These are phyloP conservation scores for Nomada fucata DNA, from an alignment of 2,888 invertebrate genomes.

Conservation along the genomic window DNA sequence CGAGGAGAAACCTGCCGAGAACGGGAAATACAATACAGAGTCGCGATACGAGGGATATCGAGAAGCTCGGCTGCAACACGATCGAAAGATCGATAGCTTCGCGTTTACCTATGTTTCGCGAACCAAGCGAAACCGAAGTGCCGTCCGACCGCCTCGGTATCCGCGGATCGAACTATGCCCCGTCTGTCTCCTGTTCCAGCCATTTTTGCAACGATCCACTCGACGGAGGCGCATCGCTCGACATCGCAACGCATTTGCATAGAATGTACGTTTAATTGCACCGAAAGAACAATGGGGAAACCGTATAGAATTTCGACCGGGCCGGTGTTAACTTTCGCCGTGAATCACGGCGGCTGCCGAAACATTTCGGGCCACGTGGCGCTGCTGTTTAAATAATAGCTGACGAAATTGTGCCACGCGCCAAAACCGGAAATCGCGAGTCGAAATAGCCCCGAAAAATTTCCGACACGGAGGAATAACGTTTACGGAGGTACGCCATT, in stretches of 20 bases:
- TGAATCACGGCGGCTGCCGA: constrained; percentile 53
- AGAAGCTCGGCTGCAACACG: constrained; percentile 45
- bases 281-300: constrained; percentile 46
- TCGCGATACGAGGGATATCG: constrained; percentile 23
- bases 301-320: constrained; percentile 50
- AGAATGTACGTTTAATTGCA: constrained; percentile 47
- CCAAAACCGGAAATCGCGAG: neutral
- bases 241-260: constrained; percentile 23
- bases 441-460: neutral
- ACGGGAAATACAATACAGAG: constrained; percentile 56
- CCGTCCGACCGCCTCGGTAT: constrained; percentile 1
- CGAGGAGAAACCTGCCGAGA: constrained; percentile 45
- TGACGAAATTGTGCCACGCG: constrained; percentile 8
- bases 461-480: neutral
- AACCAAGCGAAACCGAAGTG: neutral
- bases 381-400: constrained; percentile 7
- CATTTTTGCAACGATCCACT: neutral
- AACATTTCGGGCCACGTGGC: constrained; percentile 38
- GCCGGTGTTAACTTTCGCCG: constrained; percentile 54
- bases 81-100: constrained; percentile 55
- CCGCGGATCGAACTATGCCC: constrained; percentile 30
- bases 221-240: neutral
- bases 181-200: neutral
- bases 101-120: constrained; percentile 32
- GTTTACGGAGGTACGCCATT: neutral